These are phyloP conservation scores for Pomacea canaliculata DNA, from an alignment of 2,888 invertebrate genomes.

Conservation along the genomic window DNA sequence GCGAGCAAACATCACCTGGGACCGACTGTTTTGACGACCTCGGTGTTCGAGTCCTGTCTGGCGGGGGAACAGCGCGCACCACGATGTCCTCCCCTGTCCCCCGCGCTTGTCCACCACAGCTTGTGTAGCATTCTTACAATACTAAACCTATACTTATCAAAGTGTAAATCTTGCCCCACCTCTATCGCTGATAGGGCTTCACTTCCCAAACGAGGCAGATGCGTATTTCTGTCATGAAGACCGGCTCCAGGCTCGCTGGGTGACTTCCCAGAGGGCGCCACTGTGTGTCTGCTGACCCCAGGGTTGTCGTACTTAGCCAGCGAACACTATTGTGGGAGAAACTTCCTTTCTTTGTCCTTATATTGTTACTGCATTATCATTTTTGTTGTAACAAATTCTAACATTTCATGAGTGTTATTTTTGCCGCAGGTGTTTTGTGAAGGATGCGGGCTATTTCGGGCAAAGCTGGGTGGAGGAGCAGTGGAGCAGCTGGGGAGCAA, in stretches of 20 bases:
- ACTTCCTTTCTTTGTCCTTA: no score
- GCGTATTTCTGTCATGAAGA: background rate
- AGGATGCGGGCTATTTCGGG: no score
- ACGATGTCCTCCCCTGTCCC: background rate
- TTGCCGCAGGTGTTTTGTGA: no score
- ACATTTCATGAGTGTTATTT: no score
- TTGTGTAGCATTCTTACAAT: constrained; percentile 12
- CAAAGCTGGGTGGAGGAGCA: no score
- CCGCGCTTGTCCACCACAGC: background rate
- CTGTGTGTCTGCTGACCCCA: no score
- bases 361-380: no score
- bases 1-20: constrained; percentile 10
- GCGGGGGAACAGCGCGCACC: background rate
- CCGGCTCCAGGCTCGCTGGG: background rate
- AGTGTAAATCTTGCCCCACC: background rate
- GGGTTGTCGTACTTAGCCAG: no score
- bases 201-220: background rate
- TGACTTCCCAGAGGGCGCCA: background rate
- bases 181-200: background rate
- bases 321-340: no score
- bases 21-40: background rate
- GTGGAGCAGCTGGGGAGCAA: no score
- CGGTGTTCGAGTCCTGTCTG: background rate
- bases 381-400: no score
- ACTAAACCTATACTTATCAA: constrained; percentile 12